Evolutionary conservation across 1,140 invertebrate species (phyloP), one percentile per base, ranked within the genome.

Genomic region (Musca domestica): DNA sequence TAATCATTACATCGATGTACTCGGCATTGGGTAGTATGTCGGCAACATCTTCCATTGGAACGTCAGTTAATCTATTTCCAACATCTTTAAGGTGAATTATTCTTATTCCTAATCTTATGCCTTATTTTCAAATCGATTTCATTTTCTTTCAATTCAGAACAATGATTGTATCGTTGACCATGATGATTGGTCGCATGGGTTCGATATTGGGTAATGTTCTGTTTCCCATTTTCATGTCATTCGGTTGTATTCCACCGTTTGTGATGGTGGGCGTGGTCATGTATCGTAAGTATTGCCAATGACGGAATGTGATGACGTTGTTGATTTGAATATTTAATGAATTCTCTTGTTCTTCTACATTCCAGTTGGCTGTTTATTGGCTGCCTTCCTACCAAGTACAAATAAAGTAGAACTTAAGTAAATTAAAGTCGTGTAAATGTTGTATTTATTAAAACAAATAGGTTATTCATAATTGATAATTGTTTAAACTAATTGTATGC

Each of bases 111-210:
- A 41, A 41, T 41, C n/a, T n/a, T n/a, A 41, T 30, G 27, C n/a
- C n/a, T n/a, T n/a, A n/a, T n/a, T n/a, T n/a, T n/a, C n/a, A n/a
- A n/a, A n/a, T n/a, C n/a, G n/a, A n/a, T 30, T 30, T 30, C 27
- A 4, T 25, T 41, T 41, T 5, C 10, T 41, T 10, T 41, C 34
- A 0, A 54, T 51, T 46, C 17, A 77, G 78, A 41, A 78, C 78
- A 0, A 80, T 80, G 76, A 76, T 80, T 64, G 71, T 80, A 20
- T 78, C 78, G 10, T 34, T 78, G 46, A 66, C 71, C 64, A 80
- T 80, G 78, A 80, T 80, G 78, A 69, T 80, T 9, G 78, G 78
- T 5, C 78, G 78, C 1, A 46, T 74, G 54, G 78, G 78, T 7
- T 76, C 77, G 0, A 54, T 80, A 48, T 5, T 73, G 56, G 78